A percentile compares a stretch with the other conserved stretches of the same genome.
phyloP scores from a whole-genome alignment of 2,113 vertebrate genomes.

The Aspidoscelis tigris region DNA sequence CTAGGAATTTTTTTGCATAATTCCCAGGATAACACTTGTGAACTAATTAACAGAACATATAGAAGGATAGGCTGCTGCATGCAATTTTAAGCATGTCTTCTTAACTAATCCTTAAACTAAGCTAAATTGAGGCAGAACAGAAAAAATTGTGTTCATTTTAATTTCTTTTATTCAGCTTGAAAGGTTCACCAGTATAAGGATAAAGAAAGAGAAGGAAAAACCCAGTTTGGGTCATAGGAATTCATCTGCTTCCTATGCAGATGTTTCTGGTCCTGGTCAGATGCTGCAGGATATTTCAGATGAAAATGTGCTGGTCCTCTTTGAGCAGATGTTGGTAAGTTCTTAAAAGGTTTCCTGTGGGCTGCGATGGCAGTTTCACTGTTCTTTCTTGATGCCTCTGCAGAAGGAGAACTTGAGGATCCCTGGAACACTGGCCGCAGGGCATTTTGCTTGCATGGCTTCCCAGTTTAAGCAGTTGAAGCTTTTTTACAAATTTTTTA shows the following conservation, averaged over 20 bases:
- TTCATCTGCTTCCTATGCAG: constrained; percentile 81
- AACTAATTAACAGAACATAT: constrained; percentile 1
- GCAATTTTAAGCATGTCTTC: not conserved
- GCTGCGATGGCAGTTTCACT: not conserved
- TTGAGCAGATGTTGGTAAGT: constrained; percentile 94
- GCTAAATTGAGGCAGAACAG: not conserved
- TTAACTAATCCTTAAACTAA: not conserved
- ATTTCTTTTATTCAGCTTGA: constrained; percentile 82
- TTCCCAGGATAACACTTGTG: too few species aligned
- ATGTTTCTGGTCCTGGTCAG: constrained; percentile 70
- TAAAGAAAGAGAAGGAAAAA: constrained; percentile 92
- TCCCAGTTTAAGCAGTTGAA: not conserved
- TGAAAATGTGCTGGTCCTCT: constrained; percentile 85
- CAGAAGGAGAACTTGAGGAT: not conserved
- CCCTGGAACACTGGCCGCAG: not conserved
- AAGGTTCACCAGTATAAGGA: constrained; percentile 91
- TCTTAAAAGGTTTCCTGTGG: not conserved
- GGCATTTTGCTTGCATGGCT: too few species aligned
- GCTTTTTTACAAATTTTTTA: too few species aligned
- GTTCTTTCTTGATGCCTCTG: not conserved
- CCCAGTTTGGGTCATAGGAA: constrained; percentile 75
- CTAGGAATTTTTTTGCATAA: too few species aligned
- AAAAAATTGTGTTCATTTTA: not conserved
- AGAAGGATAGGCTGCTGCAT: not conserved
- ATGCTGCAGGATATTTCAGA: constrained; percentile 81